phyloP scores from a whole-genome alignment of 2,113 vertebrate species.

The Indicator maculatus region DNA sequence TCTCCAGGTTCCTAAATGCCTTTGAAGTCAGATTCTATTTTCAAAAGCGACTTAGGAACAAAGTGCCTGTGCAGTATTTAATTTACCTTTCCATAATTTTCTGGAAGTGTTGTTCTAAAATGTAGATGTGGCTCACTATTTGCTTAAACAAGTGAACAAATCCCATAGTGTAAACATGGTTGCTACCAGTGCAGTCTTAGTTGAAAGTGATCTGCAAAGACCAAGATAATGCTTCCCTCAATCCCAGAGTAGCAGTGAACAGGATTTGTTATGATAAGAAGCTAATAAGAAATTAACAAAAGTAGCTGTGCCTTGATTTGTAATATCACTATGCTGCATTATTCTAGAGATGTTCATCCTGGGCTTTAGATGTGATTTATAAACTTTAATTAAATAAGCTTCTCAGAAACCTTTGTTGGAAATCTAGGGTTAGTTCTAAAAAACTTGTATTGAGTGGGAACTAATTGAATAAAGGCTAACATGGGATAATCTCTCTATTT shows the following conservation, averaged over 20 bases:
- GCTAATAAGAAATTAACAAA: slow-evolving; percentile 28
- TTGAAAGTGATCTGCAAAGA: slow-evolving; percentile 17
- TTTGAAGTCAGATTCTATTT: background rate
- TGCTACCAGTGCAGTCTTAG: background rate
- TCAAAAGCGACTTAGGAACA: background rate
- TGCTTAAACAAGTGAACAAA: background rate
- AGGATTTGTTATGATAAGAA: slow-evolving; percentile 50
- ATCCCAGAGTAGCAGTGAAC: background rate
- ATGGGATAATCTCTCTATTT: background rate
- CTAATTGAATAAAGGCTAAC: slow-evolving; percentile 44
- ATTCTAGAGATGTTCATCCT: background rate
- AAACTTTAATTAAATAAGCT: slow-evolving; percentile 58
- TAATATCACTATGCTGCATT: background rate
- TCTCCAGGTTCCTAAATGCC: slow-evolving; percentile 1
- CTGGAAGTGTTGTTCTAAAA: background rate
- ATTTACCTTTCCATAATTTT: background rate
- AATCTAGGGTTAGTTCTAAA: slow-evolving; percentile 7
- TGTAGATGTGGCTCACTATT: background rate
- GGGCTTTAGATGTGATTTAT: slow-evolving; percentile 32
- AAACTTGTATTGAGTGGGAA: slow-evolving; percentile 30
- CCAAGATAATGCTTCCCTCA: background rate
- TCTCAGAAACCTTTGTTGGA: slow-evolving; percentile 19
- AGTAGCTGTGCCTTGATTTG: slow-evolving; percentile 19
- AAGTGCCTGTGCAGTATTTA: background rate
- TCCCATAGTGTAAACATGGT: background rate